Evolutionary conservation across 2,888 invertebrate species (phyloP), one percentile per base, ranked within the genome.

Genomic region (Lasioglossum oenotherae): DNA sequence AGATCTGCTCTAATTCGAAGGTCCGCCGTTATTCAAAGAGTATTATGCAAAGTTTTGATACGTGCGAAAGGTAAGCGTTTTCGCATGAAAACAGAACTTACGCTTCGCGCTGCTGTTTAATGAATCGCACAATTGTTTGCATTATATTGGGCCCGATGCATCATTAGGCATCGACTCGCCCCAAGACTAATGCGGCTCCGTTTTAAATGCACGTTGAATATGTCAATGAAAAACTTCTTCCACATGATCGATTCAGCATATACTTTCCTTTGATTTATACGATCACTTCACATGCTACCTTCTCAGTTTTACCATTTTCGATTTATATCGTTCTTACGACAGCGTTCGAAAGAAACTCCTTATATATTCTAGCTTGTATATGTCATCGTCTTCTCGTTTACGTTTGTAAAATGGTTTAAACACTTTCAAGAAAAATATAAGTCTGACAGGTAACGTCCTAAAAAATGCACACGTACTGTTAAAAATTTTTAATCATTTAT

Each of bases 1-100:
- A 86, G 83, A 84, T 90, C 85, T 87, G 71, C 85, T 88, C 86
- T 82, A 87, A 89, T 91, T 90, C 84, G 82, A 87, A 89, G 86
- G 53, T 85, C 89, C 81, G 81, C 73, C 74, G 79, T 69, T 78
- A 77, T 81, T 81, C 84, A 74, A 81, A 76, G 84, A 83, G 82
- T 92, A 92, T 91, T 92, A 92, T 92, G 93, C 89, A 78, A 90
- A 89, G 84, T 82, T 88, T 88, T 79, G 92, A 92, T 93, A 88
- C 89, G 92, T 89, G 74, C 31, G 49, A 79, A 60, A 84, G 82
- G 87, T 84, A 79, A 82, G 82, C 72, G 77, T 80, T 76, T 84
- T 64, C 12, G 8, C 44, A 12, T 41, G 14, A 78, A 80, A 60
- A 74, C 74, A 27, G 73, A 23, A 38, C 46, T 78, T 69, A 46